These are phyloP conservation scores for Caenorhabditis sp. DNA, from an alignment of 2,888 invertebrate species.

Conservation along the genomic window DNA sequence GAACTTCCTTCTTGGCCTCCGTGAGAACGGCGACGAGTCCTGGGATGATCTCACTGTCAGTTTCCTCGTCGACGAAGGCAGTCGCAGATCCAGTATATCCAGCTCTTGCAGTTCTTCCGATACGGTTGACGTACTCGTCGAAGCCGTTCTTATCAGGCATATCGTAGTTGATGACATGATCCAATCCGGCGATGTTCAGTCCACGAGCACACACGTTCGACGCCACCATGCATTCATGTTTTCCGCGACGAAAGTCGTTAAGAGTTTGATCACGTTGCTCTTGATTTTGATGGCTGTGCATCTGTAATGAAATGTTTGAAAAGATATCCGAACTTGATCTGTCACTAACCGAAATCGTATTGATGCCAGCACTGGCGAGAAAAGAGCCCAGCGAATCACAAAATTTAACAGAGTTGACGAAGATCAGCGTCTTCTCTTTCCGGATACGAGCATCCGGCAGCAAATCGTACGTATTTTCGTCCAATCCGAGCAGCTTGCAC, in stretches of 20 bases:
- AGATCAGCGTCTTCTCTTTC: constrained; percentile 49
- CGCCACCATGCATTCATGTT: constrained; percentile 35
- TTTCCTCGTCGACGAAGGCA: constrained; percentile 23
- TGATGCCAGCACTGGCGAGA: constrained; percentile 5
- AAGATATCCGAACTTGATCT: neutral
- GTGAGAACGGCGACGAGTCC: constrained; percentile 25
- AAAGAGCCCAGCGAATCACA: constrained; percentile 21
- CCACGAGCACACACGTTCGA: constrained; percentile 54
- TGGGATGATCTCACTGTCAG: constrained; percentile 28
- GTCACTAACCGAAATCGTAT: constrained; percentile 10
- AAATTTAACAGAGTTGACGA: constrained; percentile 45
- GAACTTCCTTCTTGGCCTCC: constrained; percentile 38
- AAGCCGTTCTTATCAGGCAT: constrained; percentile 36
- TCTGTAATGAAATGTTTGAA: constrained; percentile 22
- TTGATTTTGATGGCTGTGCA: constrained; percentile 47
- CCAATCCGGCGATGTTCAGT: constrained; percentile 31
- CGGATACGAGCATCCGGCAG: constrained; percentile 20
- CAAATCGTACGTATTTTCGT: constrained; percentile 14
- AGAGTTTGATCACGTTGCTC: constrained; percentile 28
- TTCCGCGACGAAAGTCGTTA: constrained; percentile 36
- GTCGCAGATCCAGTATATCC: constrained; percentile 43
- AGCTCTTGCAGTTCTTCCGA: constrained; percentile 52
- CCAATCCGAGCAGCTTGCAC: constrained; percentile 39
- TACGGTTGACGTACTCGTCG: constrained; percentile 53
- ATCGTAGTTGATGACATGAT: constrained; percentile 54